Percentiles rank a stretch among this genome's conserved stretches.
Evolutionary conservation across 2,888 invertebrate species (phyloP).

Genomic region (Rhorus exstirpatorius): DNA sequence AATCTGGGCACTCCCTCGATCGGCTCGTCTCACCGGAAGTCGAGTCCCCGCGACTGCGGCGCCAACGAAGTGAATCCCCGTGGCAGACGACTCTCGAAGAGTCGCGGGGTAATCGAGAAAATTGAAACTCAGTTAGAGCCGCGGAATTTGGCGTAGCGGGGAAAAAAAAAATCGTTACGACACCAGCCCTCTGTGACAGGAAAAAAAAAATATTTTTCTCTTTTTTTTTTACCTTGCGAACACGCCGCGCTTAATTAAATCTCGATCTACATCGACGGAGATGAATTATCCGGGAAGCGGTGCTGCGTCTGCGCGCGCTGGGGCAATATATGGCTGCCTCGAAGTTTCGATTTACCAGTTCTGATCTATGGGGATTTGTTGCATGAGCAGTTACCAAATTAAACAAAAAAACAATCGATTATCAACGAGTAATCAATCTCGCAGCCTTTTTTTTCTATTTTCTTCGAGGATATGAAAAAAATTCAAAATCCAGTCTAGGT

Average conservation of each 20-base stretch:
- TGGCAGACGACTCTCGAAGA: conserved; percentile 21
- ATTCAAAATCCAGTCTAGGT: too few relatives aligned
- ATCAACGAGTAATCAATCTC: neutral
- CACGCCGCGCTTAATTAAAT: conserved; percentile 17
- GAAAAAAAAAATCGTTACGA: conserved; percentile 38
- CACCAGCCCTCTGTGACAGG: conserved; percentile 19
- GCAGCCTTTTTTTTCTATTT: too few relatives aligned
- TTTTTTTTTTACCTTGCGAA: neutral
- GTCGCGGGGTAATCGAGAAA: conserved; percentile 55
- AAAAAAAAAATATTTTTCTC: conserved; percentile 37
- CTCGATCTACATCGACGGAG: conserved; percentile 1
- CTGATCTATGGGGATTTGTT: neutral
- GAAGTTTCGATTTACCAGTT: conserved; percentile 5
- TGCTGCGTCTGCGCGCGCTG: too few relatives aligned
- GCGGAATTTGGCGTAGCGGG: conserved; percentile 43
- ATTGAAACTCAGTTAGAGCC: conserved; percentile 68
- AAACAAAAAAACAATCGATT: neutral
- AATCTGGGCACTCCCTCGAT: conserved; percentile 58
- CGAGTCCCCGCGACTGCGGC: conserved; percentile 65
- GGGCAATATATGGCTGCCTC: neutral
- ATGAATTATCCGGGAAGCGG: conserved; percentile 9
- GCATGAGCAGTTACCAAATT: too few relatives aligned
- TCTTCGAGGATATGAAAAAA: too few relatives aligned
- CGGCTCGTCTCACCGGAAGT: conserved; percentile 67
- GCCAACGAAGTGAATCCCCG: conserved; percentile 42